Conservation (phyloP, 2,888 invertebrate species). For the Rhopalosiphum nymphaeae region DNA sequence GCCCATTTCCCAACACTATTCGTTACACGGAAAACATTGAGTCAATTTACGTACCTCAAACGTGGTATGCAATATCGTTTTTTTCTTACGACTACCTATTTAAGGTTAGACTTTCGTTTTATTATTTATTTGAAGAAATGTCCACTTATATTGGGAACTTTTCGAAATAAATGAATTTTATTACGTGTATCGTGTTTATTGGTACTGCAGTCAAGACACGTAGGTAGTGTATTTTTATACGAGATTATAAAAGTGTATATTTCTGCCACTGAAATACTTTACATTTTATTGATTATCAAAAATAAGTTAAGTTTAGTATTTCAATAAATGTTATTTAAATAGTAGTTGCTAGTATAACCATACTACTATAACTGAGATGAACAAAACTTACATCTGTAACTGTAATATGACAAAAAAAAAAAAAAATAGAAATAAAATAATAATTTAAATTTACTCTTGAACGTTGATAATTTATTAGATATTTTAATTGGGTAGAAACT, state of each 20-base stretch:
- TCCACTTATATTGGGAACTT: neutral
- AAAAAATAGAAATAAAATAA: neutral
- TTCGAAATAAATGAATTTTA: neutral
- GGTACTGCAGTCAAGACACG: neutral
- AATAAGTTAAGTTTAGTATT: neutral
- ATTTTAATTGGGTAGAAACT: neutral
- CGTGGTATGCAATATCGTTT: neutral
- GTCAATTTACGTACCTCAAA: neutral
- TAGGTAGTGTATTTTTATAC: neutral
- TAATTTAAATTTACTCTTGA: neutral
- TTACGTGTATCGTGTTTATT: neutral
- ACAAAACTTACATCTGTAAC: neutral
- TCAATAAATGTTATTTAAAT: neutral
- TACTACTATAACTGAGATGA: neutral
- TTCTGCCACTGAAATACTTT: neutral
- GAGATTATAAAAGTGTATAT: neutral
- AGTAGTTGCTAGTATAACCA: neutral
- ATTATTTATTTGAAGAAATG: slow-evolving; percentile 14
- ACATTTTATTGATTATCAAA: neutral
- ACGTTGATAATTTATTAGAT: neutral
- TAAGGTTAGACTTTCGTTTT: neutral
- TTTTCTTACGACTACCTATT: neutral
- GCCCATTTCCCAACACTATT: neutral
- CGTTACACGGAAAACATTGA: neutral
- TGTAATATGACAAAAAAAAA: neutral